Evolutionary conservation across 1,140 invertebrate species (phyloP).

Genomic region (Episyrphus balteatus): DNA sequence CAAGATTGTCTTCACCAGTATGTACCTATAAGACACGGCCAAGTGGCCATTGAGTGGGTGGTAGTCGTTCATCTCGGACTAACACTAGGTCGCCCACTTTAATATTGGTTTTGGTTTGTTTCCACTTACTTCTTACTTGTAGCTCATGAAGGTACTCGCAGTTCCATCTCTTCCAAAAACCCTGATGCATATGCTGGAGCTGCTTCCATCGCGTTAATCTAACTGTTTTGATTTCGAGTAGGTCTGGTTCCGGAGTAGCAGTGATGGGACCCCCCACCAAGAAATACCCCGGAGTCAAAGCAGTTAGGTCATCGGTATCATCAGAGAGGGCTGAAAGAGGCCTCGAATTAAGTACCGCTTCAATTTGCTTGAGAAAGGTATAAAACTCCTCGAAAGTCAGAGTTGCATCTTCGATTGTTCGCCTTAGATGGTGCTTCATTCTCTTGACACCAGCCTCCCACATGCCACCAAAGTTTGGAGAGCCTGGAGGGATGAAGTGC

Average conservation of each 20-base stretch:
- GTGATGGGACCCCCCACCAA: conserved; percentile 21
- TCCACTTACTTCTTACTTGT: too few relatives aligned
- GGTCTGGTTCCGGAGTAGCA: too few relatives aligned
- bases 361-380: conserved; percentile 13
- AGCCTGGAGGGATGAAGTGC: conserved; percentile 13
- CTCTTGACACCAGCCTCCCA: conserved; percentile 16
- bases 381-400: conserved; percentile 14
- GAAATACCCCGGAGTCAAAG: conserved; percentile 28
- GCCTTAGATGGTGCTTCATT: conserved; percentile 11
- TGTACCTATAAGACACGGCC: too few relatives aligned
- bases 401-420: conserved; percentile 4
- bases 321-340: conserved; percentile 14
- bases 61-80: too few relatives aligned
- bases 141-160: too few relatives aligned
- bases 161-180: too few relatives aligned
- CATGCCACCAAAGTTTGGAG: conserved; percentile 17
- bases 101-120: too few relatives aligned
- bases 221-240: conserved; percentile 11
- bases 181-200: too few relatives aligned
- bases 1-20: too few relatives aligned
- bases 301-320: conserved; percentile 12
- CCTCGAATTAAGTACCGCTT: conserved; percentile 17
- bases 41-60: too few relatives aligned
- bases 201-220: too few relatives aligned
- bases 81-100: too few relatives aligned